phyloP scores from a whole-genome alignment of 2,797 vertebrate species.

The Ptychadena robeensis region DNA sequence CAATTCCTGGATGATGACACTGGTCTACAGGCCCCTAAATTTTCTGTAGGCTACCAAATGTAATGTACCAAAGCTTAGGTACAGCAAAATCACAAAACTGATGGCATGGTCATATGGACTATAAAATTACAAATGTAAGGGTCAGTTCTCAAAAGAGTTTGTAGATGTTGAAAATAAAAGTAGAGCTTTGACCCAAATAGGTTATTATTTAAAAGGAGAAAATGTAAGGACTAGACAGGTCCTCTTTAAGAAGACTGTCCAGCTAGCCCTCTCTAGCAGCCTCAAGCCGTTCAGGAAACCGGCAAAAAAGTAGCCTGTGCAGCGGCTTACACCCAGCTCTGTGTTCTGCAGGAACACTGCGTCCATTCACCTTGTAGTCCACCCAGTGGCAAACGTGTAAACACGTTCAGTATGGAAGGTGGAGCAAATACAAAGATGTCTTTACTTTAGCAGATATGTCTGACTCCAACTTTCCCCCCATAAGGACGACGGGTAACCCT shows the following conservation, averaged over 20 bases:
- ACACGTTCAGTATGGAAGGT: conserved; percentile 40
- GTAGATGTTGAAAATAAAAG: no score
- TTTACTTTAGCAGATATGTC: conserved; percentile 39
- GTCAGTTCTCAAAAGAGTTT: no score
- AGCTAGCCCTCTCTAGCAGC: background rate
- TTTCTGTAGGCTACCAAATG: no score
- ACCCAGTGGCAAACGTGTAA: conserved; percentile 52
- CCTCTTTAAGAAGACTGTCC: background rate
- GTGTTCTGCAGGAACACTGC: conserved; percentile 49
- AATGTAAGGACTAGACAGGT: background rate
- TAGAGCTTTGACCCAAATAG: no score
- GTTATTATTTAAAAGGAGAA: no score
- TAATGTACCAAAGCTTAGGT: no score
- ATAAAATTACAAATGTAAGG: no score
- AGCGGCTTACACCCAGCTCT: conserved; percentile 31
- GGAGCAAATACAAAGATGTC: conserved; percentile 45
- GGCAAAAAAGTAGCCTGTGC: conserved; percentile 23
- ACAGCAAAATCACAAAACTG: no score
- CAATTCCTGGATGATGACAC: no score
- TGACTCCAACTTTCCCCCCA: conserved; percentile 13
- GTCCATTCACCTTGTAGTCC: conserved; percentile 54
- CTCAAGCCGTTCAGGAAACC: conserved; percentile 28
- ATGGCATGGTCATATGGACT: no score
- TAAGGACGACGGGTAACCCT: background rate
- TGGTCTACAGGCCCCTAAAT: no score